Conservation (phyloP, 2,888 invertebrate genomes). For the Xylota sylvarum region DNA sequence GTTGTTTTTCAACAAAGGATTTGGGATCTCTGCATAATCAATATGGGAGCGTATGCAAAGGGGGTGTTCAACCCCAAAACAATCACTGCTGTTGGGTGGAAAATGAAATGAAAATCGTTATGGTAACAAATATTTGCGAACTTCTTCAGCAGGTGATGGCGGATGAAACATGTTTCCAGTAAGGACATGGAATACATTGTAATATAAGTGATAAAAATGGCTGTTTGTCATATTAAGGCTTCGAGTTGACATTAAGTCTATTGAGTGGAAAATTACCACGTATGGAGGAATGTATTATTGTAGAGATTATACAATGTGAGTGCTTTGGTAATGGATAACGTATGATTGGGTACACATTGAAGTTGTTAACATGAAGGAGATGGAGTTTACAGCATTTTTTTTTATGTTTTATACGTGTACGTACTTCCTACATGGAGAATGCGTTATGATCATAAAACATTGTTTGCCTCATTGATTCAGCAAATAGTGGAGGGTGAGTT, state of each 20-base stretch:
- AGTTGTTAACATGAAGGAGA: conserved; percentile 1
- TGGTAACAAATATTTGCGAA: conserved; percentile 40
- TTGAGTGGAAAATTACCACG: conserved; percentile 63
- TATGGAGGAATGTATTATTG: conserved; percentile 12
- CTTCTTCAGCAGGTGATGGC: conserved; percentile 13
- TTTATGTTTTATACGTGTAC: not conserved
- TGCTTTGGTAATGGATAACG: conserved; percentile 28
- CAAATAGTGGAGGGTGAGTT: not conserved
- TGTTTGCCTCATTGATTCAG: conserved; percentile 7
- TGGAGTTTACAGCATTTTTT: not conserved
- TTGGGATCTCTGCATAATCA: conserved; percentile 11
- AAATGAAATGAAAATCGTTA: conserved; percentile 28
- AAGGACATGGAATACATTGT: conserved; percentile 1
- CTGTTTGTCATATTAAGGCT: conserved; percentile 36
- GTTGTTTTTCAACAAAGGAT: conserved; percentile 27
- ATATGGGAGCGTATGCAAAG: not conserved
- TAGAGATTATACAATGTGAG: conserved; percentile 42
- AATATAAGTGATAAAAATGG: conserved; percentile 32
- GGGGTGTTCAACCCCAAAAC: conserved; percentile 5
- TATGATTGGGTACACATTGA: conserved; percentile 31
- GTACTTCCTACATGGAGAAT: not conserved
- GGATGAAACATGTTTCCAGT: conserved; percentile 9
- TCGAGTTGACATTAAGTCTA: conserved; percentile 40
- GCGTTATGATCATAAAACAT: conserved; percentile 3
- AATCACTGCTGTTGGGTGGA: not conserved